phyloP scores from a whole-genome alignment of 2,888 invertebrate genomes.

The Noctua comes region DNA sequence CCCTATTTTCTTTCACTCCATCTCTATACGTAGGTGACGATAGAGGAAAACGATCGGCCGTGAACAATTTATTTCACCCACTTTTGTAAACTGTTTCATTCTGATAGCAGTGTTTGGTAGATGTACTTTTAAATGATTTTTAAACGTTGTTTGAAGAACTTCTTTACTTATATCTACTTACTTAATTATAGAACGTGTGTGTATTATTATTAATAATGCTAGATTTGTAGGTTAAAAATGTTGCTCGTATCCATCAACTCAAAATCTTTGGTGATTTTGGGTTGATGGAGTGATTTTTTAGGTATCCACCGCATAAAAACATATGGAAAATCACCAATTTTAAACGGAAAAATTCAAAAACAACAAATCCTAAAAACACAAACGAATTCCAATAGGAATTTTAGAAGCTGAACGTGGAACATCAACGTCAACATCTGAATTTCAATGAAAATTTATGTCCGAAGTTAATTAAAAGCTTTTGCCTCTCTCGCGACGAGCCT shows the following conservation, averaged over 20 bases:
- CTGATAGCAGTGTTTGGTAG: constrained; percentile 11
- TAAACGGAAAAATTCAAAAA: not conserved
- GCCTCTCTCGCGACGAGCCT: constrained; percentile 70
- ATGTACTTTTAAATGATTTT: constrained; percentile 12
- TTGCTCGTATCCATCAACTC: not conserved
- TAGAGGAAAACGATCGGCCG: constrained; percentile 54
- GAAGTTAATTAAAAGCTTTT: constrained; percentile 75
- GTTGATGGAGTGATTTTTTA: not conserved
- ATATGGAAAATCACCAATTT: not conserved
- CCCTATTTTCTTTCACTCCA: constrained; percentile 63
- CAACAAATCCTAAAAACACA: constrained; percentile 33
- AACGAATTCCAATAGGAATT: constrained; percentile 35
- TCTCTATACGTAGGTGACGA: constrained; percentile 60
- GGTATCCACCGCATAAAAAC: not conserved
- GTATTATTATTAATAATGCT: not conserved
- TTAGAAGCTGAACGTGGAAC: constrained; percentile 46
- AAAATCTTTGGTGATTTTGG: too few relatives aligned
- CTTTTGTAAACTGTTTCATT: constrained; percentile 53
- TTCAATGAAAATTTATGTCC: constrained; percentile 66
- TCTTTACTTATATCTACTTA: not conserved
- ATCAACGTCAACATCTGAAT: constrained; percentile 55
- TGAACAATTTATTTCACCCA: constrained; percentile 61
- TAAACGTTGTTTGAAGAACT: not conserved
- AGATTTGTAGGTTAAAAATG: not conserved
- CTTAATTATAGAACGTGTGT: not conserved